phyloP scores from a whole-genome alignment of 2,113 vertebrate species.

The Diglossa brunneiventris region DNA sequence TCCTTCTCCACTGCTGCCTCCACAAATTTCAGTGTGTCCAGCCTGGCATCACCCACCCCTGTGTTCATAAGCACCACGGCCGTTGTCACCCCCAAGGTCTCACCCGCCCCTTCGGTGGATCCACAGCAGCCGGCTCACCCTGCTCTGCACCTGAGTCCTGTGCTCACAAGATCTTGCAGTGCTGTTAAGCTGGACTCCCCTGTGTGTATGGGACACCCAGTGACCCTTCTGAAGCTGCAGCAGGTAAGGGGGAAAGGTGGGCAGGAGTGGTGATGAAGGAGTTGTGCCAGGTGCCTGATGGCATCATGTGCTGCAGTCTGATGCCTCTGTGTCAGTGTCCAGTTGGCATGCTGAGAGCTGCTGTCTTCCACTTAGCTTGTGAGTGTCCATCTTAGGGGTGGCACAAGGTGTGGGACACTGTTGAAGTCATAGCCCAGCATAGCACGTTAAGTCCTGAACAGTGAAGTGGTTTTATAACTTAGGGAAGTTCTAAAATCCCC shows the following conservation, averaged over 20 bases:
- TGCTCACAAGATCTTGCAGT: conserved; percentile 29
- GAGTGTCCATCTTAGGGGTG: not conserved
- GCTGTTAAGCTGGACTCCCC: conserved; percentile 68
- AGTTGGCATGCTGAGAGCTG: accelerated
- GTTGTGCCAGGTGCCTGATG: not conserved
- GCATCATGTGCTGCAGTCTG: accelerated
- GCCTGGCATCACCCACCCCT: conserved; percentile 68
- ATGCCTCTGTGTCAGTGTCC: accelerated
- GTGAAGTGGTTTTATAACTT: not conserved
- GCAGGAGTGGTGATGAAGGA: not conserved
- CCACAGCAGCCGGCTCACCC: conserved; percentile 29
- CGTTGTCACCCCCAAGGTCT: conserved; percentile 47
- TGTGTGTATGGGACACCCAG: conserved; percentile 4
- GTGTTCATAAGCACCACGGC: conserved; percentile 74
- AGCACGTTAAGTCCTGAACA: not conserved
- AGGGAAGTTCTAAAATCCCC: not conserved
- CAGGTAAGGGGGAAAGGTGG: conserved; percentile 70
- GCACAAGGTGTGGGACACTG: not conserved
- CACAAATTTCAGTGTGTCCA: conserved; percentile 74
- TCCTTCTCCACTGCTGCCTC: conserved; percentile 46
- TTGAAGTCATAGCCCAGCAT: not conserved
- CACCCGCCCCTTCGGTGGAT: not conserved
- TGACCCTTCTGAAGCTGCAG: conserved; percentile 62
- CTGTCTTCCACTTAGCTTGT: not conserved
- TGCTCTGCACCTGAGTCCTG: conserved; percentile 57